Evolutionary conservation across 2,888 invertebrate genomes (phyloP), one percentile per base, ranked within the genome.

Genomic region (Drosophila conformis): DNA sequence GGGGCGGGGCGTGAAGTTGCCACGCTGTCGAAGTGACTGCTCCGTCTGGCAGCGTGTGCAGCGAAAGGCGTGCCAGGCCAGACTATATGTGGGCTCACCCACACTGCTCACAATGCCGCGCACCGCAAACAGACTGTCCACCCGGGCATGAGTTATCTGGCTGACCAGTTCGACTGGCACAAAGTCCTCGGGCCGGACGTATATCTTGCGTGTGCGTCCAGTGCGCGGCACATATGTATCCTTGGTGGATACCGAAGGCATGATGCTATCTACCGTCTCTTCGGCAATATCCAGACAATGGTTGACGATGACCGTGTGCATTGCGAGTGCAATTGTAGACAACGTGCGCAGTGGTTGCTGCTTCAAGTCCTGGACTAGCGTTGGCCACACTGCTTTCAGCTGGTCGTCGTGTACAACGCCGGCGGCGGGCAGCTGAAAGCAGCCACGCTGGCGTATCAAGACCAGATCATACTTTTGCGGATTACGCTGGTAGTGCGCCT

Each of bases 101-200:
- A 97, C 96, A 91, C 96, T 95, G 71, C 97, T 96, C 0, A 98
- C 97, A 49, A 97, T 97, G 0, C 98, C 98, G 90, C 96, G 95
- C 4, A 98, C 95, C 33, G 96, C 95, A 31, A 97, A 95, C 77
- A 98, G 91, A 93, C 94, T 94, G 95, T 97, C 97, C 93, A 96
- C 96, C 85, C 80, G 73, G 0, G 68, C 48, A 2, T 75, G 79
- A 2, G 52, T 69, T 6, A 92, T 82, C 4, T 72, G 49, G 10
- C 63, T 72, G 33, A 92, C 75, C 31, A 95, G 95, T 51, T 96
- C 94, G 2, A 96, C 93, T 36, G 96, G 95, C 73, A 95, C 94
- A 92, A 95, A 96, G 91, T 95, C 95, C 18, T 94, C 88, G 56
- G 96, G 92, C 85, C 96, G 94, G 2, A 95, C 94, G 82, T 94